Evolutionary conservation across 2,797 vertebrate species (phyloP).

Genomic region (Ficedula albicollis): DNA sequence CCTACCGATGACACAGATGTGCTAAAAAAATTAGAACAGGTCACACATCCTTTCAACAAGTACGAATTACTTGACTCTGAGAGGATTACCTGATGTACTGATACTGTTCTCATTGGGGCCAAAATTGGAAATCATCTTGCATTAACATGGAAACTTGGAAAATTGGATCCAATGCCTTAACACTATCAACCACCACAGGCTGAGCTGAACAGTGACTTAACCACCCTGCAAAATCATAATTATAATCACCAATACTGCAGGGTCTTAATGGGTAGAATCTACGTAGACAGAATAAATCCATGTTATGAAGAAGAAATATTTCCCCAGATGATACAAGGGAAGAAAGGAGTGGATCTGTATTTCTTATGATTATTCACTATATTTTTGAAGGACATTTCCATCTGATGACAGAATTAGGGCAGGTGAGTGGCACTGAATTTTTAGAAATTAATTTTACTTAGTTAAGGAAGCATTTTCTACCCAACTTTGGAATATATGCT

Average conservation of each 20-base stretch:
- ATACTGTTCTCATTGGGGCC: neutral
- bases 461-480: neutral
- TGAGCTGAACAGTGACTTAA: neutral
- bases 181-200: fast-evolving
- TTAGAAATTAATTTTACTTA: neutral
- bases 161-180: fast-evolving
- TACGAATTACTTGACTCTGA: neutral
- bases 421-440: neutral
- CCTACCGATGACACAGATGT: fast-evolving
- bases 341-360: neutral
- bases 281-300: neutral
- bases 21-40: neutral
- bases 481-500: neutral
- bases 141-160: neutral
- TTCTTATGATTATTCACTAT: neutral
- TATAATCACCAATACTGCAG: fast-evolving
- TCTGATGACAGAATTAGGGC: neutral
- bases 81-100: neutral
- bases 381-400: neutral
- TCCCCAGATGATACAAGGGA: fast-evolving
- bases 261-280: neutral
- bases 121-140: neutral
- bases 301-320: neutral
- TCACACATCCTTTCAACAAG: neutral
- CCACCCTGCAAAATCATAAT: neutral